These are phyloP conservation scores for Ischnus inquisitorius DNA, from an alignment of 2,888 invertebrate genomes.

Conservation along the genomic window DNA sequence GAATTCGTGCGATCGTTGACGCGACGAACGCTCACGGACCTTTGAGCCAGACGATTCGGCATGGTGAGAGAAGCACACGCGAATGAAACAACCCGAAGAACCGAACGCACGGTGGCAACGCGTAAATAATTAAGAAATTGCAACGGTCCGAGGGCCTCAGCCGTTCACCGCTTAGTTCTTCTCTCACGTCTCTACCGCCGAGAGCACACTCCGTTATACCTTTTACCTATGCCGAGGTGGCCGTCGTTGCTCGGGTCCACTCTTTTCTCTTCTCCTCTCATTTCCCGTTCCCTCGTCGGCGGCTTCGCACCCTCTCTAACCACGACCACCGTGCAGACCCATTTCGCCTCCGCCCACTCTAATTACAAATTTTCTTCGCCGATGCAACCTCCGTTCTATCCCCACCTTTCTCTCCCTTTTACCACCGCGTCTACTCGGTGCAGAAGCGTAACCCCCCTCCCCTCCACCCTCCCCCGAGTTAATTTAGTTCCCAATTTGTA, in stretches of 20 bases:
- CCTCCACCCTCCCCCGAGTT: conserved; percentile 69
- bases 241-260: background rate
- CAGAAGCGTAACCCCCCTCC: conserved; percentile 50
- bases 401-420: conserved; percentile 38
- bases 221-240: conserved; percentile 46
- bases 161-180: conserved; percentile 34
- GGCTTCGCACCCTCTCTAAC: conserved; percentile 58
- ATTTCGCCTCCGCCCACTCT: conserved; percentile 67
- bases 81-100: conserved; percentile 70
- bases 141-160: conserved; percentile 43
- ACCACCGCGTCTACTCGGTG: conserved; percentile 56
- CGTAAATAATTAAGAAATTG: conserved; percentile 79
- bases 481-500: conserved; percentile 85
- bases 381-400: conserved; percentile 59
- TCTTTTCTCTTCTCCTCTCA: conserved; percentile 39
- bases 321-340: conserved; percentile 59
- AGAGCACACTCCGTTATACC: conserved; percentile 8
- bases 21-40: conserved; percentile 66
- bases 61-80: conserved; percentile 60
- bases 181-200: conserved; percentile 23
- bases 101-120: conserved; percentile 69
- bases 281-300: conserved; percentile 30
- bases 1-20: conserved; percentile 34
- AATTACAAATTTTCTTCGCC: conserved; percentile 71
- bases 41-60: conserved; percentile 69